Percentiles rank a stretch among this genome's conserved stretches.
These are phyloP conservation scores for Olivierus martensii DNA, from an alignment of 1,140 invertebrate genomes.

Conservation along the genomic window DNA sequence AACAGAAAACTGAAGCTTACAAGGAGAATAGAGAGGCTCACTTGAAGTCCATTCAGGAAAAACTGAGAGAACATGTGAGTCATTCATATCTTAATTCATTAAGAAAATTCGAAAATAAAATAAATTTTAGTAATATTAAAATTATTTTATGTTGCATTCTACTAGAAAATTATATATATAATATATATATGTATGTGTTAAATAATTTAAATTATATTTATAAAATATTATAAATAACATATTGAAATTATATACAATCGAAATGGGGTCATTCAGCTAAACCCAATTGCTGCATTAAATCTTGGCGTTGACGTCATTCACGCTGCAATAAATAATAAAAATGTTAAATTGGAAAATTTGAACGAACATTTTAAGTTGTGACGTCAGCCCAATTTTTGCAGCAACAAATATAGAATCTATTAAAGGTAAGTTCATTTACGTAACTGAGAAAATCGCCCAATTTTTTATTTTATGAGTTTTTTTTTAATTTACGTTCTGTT, in stretches of 20 bases:
- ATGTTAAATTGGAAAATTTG: too few relatives aligned
- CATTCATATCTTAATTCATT: background rate
- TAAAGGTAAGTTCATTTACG: too few relatives aligned
- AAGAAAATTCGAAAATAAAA: too few relatives aligned
- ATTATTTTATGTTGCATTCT: background rate
- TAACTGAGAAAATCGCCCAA: too few relatives aligned
- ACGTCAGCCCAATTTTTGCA: too few relatives aligned
- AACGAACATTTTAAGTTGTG: too few relatives aligned
- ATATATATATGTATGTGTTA: background rate
- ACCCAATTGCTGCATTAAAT: too few relatives aligned
- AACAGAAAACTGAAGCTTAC: slow-evolving; percentile 74
- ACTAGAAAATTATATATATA: background rate
- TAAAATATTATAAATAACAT: background rate
- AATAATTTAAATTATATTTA: background rate
- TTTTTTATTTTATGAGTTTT: too few relatives aligned
- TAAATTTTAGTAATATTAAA: background rate
- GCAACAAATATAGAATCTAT: too few relatives aligned
- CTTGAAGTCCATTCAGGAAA: slow-evolving; percentile 67
- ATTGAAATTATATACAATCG: background rate
- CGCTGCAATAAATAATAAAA: too few relatives aligned
- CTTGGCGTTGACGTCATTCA: too few relatives aligned
- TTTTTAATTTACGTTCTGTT: background rate
- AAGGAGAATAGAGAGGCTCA: slow-evolving; percentile 76
- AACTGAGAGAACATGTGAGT: slow-evolving; percentile 58
- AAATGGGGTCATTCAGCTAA: too few relatives aligned